Evolutionary conservation across 2,888 invertebrate species (phyloP), one percentile per base, ranked within the genome.

Genomic region (Callimorpha dominula): DNA sequence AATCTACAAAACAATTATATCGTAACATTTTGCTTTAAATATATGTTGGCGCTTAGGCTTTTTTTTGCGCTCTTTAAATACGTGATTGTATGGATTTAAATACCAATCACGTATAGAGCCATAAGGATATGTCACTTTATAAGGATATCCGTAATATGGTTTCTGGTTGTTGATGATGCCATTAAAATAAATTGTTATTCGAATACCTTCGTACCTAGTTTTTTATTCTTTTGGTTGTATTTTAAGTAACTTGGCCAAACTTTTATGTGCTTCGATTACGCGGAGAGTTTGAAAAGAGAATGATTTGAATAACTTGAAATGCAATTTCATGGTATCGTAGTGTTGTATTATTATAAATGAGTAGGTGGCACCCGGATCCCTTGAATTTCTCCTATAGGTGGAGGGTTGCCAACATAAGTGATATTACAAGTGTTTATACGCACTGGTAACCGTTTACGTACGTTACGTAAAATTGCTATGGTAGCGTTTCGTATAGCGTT

Each of bases 71-170:
- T 60, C 20, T 14, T 31, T 43, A 68, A 15, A 54, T n/a, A 67
- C 54, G n/a, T 14, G 40, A 67, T 54, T n/a, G 42, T 42, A 12
- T 14, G 54, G n/a, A 67, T 68, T 57, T 43, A 68, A 68, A 68
- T 43, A 31, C 9, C 6, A n/a, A 4, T 50, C 69, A 66, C 66
- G 60, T 62, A 43, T 46, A 14, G 9, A 54, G 52, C 15, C 15
- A 65, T 63, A 63, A 69, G 73, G 73, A 73, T 66, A 70, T 73
- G 62, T 62, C 60, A 20, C 20, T 66, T 65, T 17, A 40, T 54
- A 65, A 70, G 73, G 70, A 73, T 73, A 70, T 73, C 65, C 73
- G 70, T 63, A 11, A 63, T 72, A 50, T 73, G 65, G 65, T 50
- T 49, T 46, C 52, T 49, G 69, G 50, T 69, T 73, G 65, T 69